Percentiles rank a stretch among this genome's conserved stretches.
phyloP scores from a whole-genome alignment of 2,888 invertebrate species.

The Fragum sueziense region DNA sequence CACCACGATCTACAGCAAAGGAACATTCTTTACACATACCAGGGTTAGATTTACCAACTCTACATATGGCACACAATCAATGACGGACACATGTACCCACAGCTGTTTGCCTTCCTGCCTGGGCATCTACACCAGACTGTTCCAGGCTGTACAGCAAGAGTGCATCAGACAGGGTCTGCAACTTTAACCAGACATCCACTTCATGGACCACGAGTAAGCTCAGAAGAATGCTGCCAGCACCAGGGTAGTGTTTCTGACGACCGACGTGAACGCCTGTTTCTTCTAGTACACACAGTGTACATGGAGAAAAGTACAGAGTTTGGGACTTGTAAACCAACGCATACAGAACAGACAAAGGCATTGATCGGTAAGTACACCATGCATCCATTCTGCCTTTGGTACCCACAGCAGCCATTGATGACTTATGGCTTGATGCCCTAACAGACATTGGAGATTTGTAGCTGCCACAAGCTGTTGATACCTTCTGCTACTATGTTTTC shows the following conservation, averaged over 20 bases:
- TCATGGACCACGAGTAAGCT: not conserved
- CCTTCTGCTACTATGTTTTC: too few relatives aligned
- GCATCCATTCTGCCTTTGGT: too few relatives aligned
- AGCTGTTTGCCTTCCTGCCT: constrained; percentile 36
- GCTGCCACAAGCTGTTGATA: too few relatives aligned
- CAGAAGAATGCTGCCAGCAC: not conserved
- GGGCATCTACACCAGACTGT: constrained; percentile 36
- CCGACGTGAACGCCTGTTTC: constrained; percentile 48
- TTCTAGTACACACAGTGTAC: constrained; percentile 57
- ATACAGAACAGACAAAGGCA: too few relatives aligned
- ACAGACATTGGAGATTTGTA: too few relatives aligned
- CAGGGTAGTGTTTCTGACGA: constrained; percentile 32
- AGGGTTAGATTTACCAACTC: constrained; percentile 27
- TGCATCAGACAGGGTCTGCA: too few relatives aligned
- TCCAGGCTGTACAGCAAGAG: constrained; percentile 15
- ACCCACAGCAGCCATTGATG: too few relatives aligned
- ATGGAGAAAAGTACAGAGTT: constrained; percentile 46
- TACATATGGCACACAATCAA: constrained; percentile 33
- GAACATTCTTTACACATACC: constrained; percentile 41
- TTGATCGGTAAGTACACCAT: too few relatives aligned
- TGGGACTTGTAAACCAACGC: constrained; percentile 44
- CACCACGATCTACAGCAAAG: constrained; percentile 24
- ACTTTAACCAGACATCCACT: too few relatives aligned
- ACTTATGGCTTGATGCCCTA: too few relatives aligned
- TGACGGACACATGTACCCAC: constrained; percentile 21